These are phyloP conservation scores for Bos taurus DNA, from an alignment of 2,113 vertebrate genomes.

Conservation along the genomic window DNA sequence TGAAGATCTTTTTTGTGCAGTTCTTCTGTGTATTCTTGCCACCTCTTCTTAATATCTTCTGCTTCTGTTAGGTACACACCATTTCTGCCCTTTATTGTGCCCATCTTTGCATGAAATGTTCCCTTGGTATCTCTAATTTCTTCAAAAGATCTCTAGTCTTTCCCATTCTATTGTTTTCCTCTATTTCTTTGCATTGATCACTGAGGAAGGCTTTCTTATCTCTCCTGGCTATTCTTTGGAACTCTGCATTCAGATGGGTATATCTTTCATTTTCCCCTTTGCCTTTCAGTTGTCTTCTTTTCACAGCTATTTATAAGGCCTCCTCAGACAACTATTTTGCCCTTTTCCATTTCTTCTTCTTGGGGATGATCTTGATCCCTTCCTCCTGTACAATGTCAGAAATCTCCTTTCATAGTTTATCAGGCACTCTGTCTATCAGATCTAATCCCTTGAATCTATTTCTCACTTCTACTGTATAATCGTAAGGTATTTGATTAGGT, in stretches of 20 bases:
- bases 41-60: no score
- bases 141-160: neutral
- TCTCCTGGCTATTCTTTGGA: neutral
- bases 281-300: neutral
- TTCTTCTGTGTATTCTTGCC: no score
- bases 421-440: no score
- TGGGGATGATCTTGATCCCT: neutral
- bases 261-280: neutral
- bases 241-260: neutral
- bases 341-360: neutral
- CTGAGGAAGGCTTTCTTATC: neutral
- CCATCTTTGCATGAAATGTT: neutral
- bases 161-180: neutral
- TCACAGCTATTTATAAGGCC: neutral
- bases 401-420: neutral
- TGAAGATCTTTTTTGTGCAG: no score
- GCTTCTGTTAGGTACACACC: no score
- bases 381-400: neutral
- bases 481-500: no score
- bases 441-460: no score
- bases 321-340: neutral
- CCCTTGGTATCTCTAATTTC: neutral
- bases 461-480: no score
- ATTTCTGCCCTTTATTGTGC: no score
- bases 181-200: neutral